Evolutionary conservation across 2,888 invertebrate species (phyloP), one percentile per base, ranked within the genome.

Genomic region (Anaspis maculata): DNA sequence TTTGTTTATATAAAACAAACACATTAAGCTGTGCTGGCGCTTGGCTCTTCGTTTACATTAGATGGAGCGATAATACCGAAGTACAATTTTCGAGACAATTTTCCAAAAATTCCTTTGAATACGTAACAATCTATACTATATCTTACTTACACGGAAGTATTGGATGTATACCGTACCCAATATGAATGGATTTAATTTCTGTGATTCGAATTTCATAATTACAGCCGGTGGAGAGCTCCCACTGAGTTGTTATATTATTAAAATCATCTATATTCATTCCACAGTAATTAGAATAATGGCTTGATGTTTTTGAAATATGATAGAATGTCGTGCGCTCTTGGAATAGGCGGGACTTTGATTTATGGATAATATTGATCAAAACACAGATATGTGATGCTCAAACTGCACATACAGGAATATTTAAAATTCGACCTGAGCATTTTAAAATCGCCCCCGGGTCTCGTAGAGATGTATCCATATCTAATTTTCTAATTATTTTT

Each of bases 281-380:
- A 47, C 42, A 48, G 59, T 59, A 59, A 61, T 61, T 61, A 61
- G 60, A 59, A 60, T 61, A 60, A 61, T 61, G 60, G 59, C 52
- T 56, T 54, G 58, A 59, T 60, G 57, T 59, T 61, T 59, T 61
- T 61, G 61, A 60, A 61, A 59, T 60, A 61, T 60, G 59, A 58
- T 57, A 55, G 59, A 55, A 61, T 61, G 59, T 56, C 61, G 60
- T 61, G 61, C 54, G 48, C 53, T 56, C 52, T 49, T 48, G 48
- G 48, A 52, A 55, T 52, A 58, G 59, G 58, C 51, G 57, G 57
- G 59, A 58, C 57, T 61, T 60, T 60, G 61, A 61, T 61, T 60
- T 61, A 61, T 59, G 57, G 56, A 51, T 51, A 52, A 48, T 58
- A 60, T 59, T 56, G 61, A 57, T 56, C 50, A 44, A 44, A 42